Evolutionary conservation across 1,140 invertebrate species (phyloP), one percentile per base, ranked within the genome.

Genomic region (Polyergus mexicanus): DNA sequence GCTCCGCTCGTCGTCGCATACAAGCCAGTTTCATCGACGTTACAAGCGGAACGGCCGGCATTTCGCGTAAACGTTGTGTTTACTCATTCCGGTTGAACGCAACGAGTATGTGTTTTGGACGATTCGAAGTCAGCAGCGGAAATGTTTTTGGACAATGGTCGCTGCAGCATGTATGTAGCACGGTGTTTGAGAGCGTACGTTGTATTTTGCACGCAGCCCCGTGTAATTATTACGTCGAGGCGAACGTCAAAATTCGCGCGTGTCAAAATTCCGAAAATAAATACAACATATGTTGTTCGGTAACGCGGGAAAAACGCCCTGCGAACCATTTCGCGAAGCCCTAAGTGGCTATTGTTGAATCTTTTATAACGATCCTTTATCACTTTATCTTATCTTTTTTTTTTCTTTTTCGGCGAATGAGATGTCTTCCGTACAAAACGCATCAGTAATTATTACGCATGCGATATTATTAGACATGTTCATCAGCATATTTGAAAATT

Each of bases 41-140:
- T 89, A 89, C 88, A 88, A 83, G 81, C 84, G 63, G 35, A 89
- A 86, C 86, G 86, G 86, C 60, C 75, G 88, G 74, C 74, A 88
- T 80, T 88, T 89, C 66, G 80, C 78, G 75, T 83, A 80, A 89
- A 89, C 86, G 88, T 19, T 38, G 88, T 72, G 88, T 89, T 78
- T 86, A 88, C 86, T 85, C 86, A 68, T 78, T n/a, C 74, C 35
- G 25, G 32, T 77, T 78, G 44, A 66, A 78, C 38, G 54, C 47
- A 85, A 56, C 41, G 65, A 69, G 81, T 41, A 41, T 25, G 41
- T 54, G 80, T 84, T 65, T 22, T 28, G 35, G 13, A 66, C 63
- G 63, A 66, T 66, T 47, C 32, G 62, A 69, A 71, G 74, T 87
- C 72, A 68, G 69, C 44, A 19, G 62, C 44, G 54, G 56, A 19